Percentiles rank a stretch among this genome's conserved stretches.
Conservation (phyloP, 2,888 invertebrate species). For the Caenorhabditis sinica region DNA sequence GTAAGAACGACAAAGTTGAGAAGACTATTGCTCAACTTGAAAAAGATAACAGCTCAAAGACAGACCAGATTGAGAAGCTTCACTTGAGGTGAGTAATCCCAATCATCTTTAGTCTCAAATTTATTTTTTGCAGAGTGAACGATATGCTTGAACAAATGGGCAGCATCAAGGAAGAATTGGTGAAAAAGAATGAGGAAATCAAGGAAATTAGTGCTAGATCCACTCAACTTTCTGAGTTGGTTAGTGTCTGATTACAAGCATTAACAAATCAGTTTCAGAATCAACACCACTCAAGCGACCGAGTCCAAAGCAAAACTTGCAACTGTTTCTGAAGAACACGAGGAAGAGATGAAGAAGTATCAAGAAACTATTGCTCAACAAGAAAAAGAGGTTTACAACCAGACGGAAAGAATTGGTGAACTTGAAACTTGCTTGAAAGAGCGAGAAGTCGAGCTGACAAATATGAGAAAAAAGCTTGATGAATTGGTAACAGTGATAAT, state of each 20-base stretch:
- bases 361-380: slow-evolving; percentile 49
- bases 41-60: slow-evolving; percentile 49
- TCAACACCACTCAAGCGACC: slow-evolving; percentile 23
- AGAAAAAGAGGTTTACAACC: slow-evolving; percentile 44
- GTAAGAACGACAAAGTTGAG: slow-evolving; percentile 49
- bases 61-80: slow-evolving; percentile 68
- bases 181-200: slow-evolving; percentile 76
- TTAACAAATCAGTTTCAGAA: slow-evolving; percentile 18
- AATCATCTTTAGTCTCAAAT: too few species aligned
- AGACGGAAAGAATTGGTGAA: slow-evolving; percentile 40
- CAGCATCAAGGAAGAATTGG: slow-evolving; percentile 72
- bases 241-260: neutral
- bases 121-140: slow-evolving; percentile 50
- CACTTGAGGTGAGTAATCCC: slow-evolving; percentile 47
- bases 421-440: slow-evolving; percentile 56
- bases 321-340: slow-evolving; percentile 72
- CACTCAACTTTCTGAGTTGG: slow-evolving; percentile 70
- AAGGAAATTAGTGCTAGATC: slow-evolving; percentile 74
- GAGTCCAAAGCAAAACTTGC: slow-evolving; percentile 53
- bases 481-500: slow-evolving; percentile 45
- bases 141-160: slow-evolving; percentile 75
- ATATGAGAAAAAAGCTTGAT: slow-evolving; percentile 59
- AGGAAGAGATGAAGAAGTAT: slow-evolving; percentile 59
- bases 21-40: slow-evolving; percentile 55
- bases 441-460: slow-evolving; percentile 51